phyloP scores from a whole-genome alignment of 2,113 vertebrate genomes.

The Setophaga coronata region DNA sequence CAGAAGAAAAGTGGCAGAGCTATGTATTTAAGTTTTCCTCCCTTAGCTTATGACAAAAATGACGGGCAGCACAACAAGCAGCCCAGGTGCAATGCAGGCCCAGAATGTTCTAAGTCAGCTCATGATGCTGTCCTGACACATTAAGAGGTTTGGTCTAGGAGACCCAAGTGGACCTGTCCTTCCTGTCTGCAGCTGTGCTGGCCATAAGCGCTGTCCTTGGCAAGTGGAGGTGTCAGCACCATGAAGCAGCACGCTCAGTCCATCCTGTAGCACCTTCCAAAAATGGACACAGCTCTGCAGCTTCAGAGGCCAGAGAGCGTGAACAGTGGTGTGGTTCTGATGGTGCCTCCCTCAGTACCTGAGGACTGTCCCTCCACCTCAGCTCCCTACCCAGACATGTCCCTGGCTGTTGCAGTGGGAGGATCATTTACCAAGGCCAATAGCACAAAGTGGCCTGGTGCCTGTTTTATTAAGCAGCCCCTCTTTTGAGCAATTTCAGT shows the following conservation, averaged over 20 bases:
- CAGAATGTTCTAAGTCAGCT: background rate
- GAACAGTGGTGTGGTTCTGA: background rate
- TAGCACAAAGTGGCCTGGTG: accelerated
- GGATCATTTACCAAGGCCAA: background rate
- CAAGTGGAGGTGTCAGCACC: background rate
- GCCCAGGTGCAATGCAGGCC: background rate
- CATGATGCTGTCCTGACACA: background rate
- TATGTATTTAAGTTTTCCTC: background rate
- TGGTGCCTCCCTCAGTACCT: accelerated
- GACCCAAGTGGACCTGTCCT: background rate
- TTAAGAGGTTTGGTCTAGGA: background rate
- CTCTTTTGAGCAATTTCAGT: background rate
- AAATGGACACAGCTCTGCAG: accelerated
- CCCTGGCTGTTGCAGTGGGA: background rate
- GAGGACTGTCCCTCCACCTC: background rate
- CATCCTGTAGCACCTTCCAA: background rate
- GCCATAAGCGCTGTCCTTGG: background rate
- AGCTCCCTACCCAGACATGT: background rate
- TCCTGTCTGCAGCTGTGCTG: background rate
- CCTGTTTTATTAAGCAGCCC: background rate
- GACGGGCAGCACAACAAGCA: background rate
- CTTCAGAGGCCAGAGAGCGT: background rate
- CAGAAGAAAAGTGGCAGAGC: background rate
- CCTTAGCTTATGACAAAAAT: accelerated
- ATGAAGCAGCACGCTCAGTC: background rate